Percentiles rank a stretch among this genome's conserved stretches.
Conservation (phyloP, 2,888 invertebrate species). For the Drosophila anomalata region DNA sequence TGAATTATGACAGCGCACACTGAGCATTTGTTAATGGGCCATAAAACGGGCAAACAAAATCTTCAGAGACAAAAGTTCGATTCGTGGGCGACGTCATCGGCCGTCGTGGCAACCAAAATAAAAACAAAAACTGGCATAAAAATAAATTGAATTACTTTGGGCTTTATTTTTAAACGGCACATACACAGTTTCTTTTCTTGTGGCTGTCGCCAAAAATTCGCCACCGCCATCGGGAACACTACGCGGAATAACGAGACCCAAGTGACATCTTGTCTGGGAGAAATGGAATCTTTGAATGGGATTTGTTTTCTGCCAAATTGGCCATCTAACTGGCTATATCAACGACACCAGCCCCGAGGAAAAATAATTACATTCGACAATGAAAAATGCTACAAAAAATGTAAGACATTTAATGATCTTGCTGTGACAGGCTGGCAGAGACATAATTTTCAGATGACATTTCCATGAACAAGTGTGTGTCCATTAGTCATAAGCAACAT, state of each 20-base stretch:
- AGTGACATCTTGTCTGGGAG: slow-evolving; percentile 67
- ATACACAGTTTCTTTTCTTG: slow-evolving; percentile 32
- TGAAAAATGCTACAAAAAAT: slow-evolving; percentile 23
- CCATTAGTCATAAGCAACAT: slow-evolving; percentile 59
- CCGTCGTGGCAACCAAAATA: slow-evolving; percentile 30
- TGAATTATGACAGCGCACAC: slow-evolving; percentile 29
- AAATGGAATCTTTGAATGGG: slow-evolving; percentile 44
- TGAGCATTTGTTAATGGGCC: slow-evolving; percentile 39
- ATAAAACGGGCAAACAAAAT: slow-evolving; percentile 35
- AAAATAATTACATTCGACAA: slow-evolving; percentile 39
- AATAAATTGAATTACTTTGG: slow-evolving; percentile 63
- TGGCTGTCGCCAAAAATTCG: slow-evolving; percentile 37
- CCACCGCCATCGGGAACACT: background rate
- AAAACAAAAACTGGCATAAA: slow-evolving; percentile 48
- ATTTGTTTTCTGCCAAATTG: slow-evolving; percentile 69
- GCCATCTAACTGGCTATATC: slow-evolving; percentile 29
- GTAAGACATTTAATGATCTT: slow-evolving; percentile 31
- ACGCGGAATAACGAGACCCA: slow-evolving; percentile 41
- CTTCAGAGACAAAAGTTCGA: slow-evolving; percentile 34
- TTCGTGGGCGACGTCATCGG: slow-evolving; percentile 36
- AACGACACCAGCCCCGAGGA: background rate
- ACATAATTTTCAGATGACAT: slow-evolving; percentile 2
- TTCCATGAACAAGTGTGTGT: slow-evolving; percentile 26
- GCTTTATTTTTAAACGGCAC: slow-evolving; percentile 69
- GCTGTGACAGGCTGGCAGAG: slow-evolving; percentile 26